Evolutionary conservation across 1,140 invertebrate genomes (phyloP), one percentile per base, ranked within the genome.

Genomic region (Listronotus oregonensis): DNA sequence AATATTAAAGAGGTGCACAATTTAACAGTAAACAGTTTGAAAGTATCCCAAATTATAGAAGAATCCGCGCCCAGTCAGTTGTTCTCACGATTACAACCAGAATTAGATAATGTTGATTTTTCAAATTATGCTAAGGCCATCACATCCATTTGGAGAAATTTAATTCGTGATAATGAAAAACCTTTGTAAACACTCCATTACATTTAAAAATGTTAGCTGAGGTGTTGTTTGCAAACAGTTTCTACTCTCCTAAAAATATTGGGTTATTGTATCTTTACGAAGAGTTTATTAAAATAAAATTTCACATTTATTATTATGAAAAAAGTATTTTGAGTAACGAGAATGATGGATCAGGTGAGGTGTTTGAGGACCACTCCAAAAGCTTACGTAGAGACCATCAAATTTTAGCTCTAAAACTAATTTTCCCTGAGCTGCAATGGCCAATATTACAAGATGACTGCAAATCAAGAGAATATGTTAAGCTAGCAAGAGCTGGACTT

Each of bases 181-280:
- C 46, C 10, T 49, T 49, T 49, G 18, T 18, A 15, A 15, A 49
- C 18, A 49, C n/a, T 18, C 46, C 46, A 17, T 18, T 49, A 18
- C 46, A 49, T 6, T 17, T 49, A 17, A 49, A 21, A 49, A 49
- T 49, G 46, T 6, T 49, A 12, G 46, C 46, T 3, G 46, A 49
- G 18, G 6, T 49, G 18, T 8, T 49, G 18, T 18, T 49, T 17
- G 10, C 10, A 11, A 21, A 21, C 5, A 21, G 18, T 21, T 49
- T 49, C 18, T 6, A 49, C 9, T 3, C 18, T 11, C 9, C 5
- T 18, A 3, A 7, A 3, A 4, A 49, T 6, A 18, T 17, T 17
- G 18, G 17, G 9, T 12, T 49, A 3, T 11, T 49, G 6, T 7
- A 49, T 11, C 18, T 49, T 7, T 49, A 15, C 18, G 18, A 49